Evolutionary conservation across 1,140 invertebrate genomes (phyloP), one percentile per base, ranked within the genome.

Genomic region (Zophobas atratus): DNA sequence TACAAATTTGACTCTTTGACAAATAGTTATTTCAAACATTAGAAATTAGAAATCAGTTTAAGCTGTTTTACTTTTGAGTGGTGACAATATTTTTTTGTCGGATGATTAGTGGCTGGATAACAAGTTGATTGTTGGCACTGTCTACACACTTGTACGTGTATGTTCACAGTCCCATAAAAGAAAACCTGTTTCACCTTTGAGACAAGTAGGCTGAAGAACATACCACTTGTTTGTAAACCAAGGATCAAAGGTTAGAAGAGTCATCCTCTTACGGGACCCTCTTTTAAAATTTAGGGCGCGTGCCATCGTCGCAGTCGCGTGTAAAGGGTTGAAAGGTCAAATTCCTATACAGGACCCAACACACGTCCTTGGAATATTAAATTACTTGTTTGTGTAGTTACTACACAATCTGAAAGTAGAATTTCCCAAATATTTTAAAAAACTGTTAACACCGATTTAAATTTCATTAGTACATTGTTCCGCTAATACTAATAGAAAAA

Each of bases 91-190:
- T 46, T 46, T 46, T 46, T 46, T 46, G 43, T 46, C 20, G 20
- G 20, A 20, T 20, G 20, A 20, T 20, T 20, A 20, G 20, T 20
- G 20, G 20, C 20, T 20, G 20, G 20, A 20, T 20, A 20, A 20
- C 20, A 20, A 20, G 20, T 20, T 20, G 20, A 20, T 20, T 20
- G 20, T 20, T 20, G 20, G 20, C 20, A 20, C 20, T 20, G 20
- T 20, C 20, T 20, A 20, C 20, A 20, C 20, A 20, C 8, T 46
- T 46, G 43, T 4, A 46, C 43, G 43, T 46, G 43, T 46, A 20
- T 75, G 74, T 3, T 43, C 20, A 57, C 56, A 2, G 57, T 76
- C 75, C 75, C 75, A 67, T 70, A 67, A 38, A 76, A 38, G 75
- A 67, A 76, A 67, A 53, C 60, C 60, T 32, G 60, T 53, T 57